These are phyloP conservation scores for Excalfactoria chinensis DNA, from an alignment of 2,113 vertebrate species.

Conservation along the genomic window DNA sequence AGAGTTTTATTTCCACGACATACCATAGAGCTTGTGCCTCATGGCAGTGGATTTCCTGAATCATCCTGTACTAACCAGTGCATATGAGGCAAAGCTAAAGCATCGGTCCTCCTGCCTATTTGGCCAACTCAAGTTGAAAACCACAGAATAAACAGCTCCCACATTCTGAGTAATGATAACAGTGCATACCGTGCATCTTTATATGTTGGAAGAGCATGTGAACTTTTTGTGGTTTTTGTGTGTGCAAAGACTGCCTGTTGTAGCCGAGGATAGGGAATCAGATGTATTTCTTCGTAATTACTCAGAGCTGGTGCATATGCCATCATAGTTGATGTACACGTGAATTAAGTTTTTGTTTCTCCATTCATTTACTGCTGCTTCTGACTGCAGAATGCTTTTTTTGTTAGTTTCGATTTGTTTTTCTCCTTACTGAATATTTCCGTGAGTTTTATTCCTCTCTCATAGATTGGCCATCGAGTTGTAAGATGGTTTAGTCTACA, in stretches of 20 bases:
- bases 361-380: background rate
- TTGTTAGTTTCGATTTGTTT: background rate
- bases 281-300: background rate
- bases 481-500: background rate
- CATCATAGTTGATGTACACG: background rate
- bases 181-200: rapidly evolving
- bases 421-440: background rate
- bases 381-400: background rate
- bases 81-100: background rate
- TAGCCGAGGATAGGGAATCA: background rate
- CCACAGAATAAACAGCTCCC: background rate
- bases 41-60: background rate
- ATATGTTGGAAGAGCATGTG: background rate
- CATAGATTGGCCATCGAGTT: background rate
- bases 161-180: background rate
- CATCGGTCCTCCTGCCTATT: background rate
- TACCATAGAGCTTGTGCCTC: background rate
- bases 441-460: background rate
- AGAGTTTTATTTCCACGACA: background rate
- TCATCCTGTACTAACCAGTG: background rate
- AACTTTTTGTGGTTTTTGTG: background rate
- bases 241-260: background rate
- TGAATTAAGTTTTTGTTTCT: background rate
- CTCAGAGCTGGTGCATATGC: background rate
- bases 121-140: background rate